Evolutionary conservation across 2,888 invertebrate genomes (phyloP).

Genomic region (Hyppa rectilinea): DNA sequence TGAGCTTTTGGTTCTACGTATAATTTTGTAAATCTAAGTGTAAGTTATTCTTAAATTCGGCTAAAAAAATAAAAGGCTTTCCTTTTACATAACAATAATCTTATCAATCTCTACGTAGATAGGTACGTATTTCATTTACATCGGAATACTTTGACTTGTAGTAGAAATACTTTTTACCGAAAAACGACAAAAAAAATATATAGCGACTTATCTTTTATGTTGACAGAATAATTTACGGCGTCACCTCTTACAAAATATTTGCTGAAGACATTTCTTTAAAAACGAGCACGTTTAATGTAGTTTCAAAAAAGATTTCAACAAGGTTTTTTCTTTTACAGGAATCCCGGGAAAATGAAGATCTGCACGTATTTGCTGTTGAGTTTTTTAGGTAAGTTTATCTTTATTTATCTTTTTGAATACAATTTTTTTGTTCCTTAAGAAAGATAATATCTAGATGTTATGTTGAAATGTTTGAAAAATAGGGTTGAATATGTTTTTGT

Average conservation of each 20-base stretch:
- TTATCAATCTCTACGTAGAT: too few species aligned
- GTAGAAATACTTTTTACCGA: conserved; percentile 3
- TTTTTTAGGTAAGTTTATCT: conserved; percentile 86
- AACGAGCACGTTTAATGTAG: conserved; percentile 43
- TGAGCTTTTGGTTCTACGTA: background rate
- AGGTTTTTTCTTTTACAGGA: conserved; percentile 79
- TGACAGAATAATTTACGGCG: conserved; percentile 43
- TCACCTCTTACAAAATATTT: conserved; percentile 50
- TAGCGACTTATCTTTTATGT: conserved; percentile 36
- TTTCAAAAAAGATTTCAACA: conserved; percentile 57
- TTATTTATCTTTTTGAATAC: conserved; percentile 4
- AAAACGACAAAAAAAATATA: conserved; percentile 8
- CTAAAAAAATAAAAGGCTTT: background rate
- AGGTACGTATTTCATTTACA: background rate
- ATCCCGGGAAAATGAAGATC: conserved; percentile 86
- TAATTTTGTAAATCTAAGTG: background rate
- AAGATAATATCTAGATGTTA: background rate
- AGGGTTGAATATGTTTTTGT: background rate
- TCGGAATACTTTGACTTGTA: background rate
- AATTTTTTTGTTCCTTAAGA: background rate
- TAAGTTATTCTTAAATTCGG: background rate
- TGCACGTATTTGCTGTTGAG: conserved; percentile 87
- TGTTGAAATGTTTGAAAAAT: background rate
- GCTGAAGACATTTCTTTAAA: conserved; percentile 42
- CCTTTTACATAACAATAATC: background rate